These are phyloP conservation scores for Albula glossodonta DNA, from an alignment of 2,113 vertebrate genomes.

Conservation along the genomic window DNA sequence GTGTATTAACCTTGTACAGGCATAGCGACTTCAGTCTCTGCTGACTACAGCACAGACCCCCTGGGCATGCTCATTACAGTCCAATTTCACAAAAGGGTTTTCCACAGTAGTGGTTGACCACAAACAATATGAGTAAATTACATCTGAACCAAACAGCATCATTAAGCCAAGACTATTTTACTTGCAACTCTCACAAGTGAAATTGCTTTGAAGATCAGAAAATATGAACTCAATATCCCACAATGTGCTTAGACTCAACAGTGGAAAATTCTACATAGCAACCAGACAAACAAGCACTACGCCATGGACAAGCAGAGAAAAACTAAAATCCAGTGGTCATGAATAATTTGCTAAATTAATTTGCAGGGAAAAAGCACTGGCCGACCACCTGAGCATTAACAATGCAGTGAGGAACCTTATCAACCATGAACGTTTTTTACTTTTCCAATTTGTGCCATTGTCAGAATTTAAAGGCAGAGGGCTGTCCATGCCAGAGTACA, in stretches of 20 bases:
- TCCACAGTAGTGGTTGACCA: not conserved
- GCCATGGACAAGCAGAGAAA: not conserved
- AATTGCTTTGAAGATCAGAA: conserved; percentile 6
- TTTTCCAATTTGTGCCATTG: no score
- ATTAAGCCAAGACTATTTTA: not conserved
- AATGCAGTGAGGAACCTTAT: no score
- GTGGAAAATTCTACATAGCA: not conserved
- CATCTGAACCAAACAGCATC: not conserved
- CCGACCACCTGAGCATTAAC: no score
- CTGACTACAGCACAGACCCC: not conserved
- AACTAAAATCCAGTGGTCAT: no score
- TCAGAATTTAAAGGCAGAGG: no score
- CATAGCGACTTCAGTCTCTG: not conserved
- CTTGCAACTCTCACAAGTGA: not conserved
- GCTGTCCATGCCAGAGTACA: no score
- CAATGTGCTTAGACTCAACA: not conserved
- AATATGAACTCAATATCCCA: not conserved
- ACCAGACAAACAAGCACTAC: not conserved
- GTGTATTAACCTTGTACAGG: not conserved
- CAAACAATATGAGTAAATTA: conserved; percentile 18
- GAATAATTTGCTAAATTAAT: no score
- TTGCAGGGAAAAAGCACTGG: no score
- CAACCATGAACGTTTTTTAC: no score
- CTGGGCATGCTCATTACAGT: conserved; percentile 17
- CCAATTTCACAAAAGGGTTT: not conserved